These are phyloP conservation scores for Elgonia sp. DNA, from an alignment of 2,888 invertebrate genomes.

Conservation along the genomic window DNA sequence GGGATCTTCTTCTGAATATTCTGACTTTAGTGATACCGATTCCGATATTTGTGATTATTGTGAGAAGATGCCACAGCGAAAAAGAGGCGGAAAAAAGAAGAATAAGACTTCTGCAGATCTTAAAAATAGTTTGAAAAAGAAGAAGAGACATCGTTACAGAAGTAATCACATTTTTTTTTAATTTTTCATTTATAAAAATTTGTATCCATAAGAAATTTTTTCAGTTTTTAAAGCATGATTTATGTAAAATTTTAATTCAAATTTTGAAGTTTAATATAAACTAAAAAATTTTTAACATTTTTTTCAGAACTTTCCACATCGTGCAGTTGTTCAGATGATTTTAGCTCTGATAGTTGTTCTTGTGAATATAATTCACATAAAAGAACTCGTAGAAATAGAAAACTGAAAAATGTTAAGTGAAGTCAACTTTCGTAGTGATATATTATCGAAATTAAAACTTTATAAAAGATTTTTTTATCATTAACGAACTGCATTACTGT, in stretches of 20 bases:
- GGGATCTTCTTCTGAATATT: conserved; percentile 23
- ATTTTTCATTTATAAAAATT: too few species aligned
- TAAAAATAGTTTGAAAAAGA: conserved; percentile 18
- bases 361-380: conserved; percentile 59
- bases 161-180: conserved; percentile 49
- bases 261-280: too few species aligned
- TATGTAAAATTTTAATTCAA: too few species aligned
- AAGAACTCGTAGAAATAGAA: conserved; percentile 37
- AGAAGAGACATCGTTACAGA: conserved; percentile 53
- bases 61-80: conserved; percentile 37
- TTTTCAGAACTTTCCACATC: conserved; percentile 43
- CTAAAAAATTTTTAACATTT: neutral
- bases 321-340: conserved; percentile 55
- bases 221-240: neutral
- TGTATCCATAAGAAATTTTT: too few species aligned
- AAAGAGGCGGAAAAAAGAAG: conserved; percentile 53
- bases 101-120: conserved; percentile 18
- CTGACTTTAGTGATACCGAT: conserved; percentile 45
- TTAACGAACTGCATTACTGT: too few species aligned
- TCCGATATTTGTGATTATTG: conserved; percentile 45
- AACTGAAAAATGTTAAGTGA: neutral
- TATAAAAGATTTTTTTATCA: too few species aligned
- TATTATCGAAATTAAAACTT: too few species aligned
- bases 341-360: conserved; percentile 41
- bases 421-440: neutral